Conservation (phyloP, 2,113 vertebrate species). For the Lampris megalopsis region DNA sequence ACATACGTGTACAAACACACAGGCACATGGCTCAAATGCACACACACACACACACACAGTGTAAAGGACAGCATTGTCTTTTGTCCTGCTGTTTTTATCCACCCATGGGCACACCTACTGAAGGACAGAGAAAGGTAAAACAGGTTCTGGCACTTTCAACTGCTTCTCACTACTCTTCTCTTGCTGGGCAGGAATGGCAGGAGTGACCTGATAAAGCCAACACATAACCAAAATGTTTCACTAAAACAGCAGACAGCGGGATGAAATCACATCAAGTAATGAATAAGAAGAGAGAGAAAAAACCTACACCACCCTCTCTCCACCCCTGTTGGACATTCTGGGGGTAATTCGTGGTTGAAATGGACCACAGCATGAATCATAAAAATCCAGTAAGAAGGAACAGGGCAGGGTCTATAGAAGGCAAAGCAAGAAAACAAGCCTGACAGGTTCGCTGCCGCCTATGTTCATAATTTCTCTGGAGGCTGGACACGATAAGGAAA, state of each 20-base stretch:
- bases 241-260: background rate
- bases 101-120: conserved; percentile 15
- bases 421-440: background rate
- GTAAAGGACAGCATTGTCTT: background rate
- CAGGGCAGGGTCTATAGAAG: background rate
- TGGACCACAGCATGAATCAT: no score
- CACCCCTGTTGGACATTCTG: no score
- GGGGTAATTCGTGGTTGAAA: no score
- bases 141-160: conserved; percentile 18
- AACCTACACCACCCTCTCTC: no score
- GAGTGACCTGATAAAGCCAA: conserved; percentile 28
- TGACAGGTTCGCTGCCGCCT: background rate
- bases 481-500: background rate
- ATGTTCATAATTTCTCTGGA: background rate
- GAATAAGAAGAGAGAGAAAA: no score
- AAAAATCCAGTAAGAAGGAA: no score
- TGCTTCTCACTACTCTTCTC: conserved; percentile 22
- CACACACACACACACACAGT: background rate
- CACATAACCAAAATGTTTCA: background rate
- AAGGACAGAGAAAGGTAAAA: conserved; percentile 9
- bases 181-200: conserved; percentile 38
- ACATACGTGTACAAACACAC: no score
- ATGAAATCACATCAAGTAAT: background rate
- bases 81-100: conserved; percentile 1
- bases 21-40: no score